Base-by-base conservation (phyloP, 92 coral and sea anemone species). In the Phenganax stokvisi region DNA sequence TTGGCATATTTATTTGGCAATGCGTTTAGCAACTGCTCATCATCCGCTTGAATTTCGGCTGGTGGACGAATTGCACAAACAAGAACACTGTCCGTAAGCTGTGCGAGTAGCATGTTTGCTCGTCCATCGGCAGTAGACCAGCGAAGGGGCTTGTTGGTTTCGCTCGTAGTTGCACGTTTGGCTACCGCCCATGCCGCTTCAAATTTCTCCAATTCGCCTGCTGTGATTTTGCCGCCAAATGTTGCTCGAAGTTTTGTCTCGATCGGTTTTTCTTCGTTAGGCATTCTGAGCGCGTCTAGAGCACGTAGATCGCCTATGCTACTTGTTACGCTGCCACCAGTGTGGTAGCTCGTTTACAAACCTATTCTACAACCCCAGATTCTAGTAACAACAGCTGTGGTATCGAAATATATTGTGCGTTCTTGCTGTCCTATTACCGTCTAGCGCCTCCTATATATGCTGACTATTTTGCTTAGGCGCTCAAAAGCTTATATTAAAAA, bases 181-280 rank as follows among this genome's bases (percentile, higher is more conserved):
- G 73, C 73, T 11, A 67, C 47, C 47, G 4, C 4, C 47, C 47
- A 37, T 4, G 2, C 73, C 12, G 73, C 73, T 28, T 67, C 73
- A 37, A 67, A 67, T 27, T 67, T 67, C 17, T 67, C 73, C 1
- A 67, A 67, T 11, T 67, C 73, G 30, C 8, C 73, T 15, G 28
- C 3, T 67, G 73, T 67, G 17, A 67, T 9, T 27, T 67, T 67
- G 12, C 25, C 30, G 12, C 73, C 73, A 67, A 67, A 67, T 11
- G 73, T 67, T 0, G 73, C 73, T 1, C 31, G 17, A 11, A 67
- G 37, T 27, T 67, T 67, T 37, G 73, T 67, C 30, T 67, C 8
- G 73, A 67, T 67, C 0, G 75, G 75, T 47, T 28, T 29, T 37
- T 71, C 75, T 37, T 71, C 75, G 75, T 71, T 71, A 1, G 75